A percentile compares a stretch with the other conserved stretches of the same genome.
Evolutionary conservation across 2,888 invertebrate species (phyloP).

Genomic region (Dasypogon diadema): DNA sequence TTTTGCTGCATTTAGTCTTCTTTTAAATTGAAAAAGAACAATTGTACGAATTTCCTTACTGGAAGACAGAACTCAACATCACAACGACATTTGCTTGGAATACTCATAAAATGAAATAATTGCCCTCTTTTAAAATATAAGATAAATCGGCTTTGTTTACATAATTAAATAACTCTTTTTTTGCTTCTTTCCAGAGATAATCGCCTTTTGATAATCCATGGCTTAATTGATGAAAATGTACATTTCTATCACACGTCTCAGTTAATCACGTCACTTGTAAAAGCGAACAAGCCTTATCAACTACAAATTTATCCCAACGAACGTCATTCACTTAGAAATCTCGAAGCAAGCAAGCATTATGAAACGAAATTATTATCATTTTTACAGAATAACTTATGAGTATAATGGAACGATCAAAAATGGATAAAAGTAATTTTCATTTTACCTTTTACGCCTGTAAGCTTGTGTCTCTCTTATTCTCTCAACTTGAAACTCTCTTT

Average conservation of each 20-base stretch:
- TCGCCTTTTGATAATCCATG: constrained; percentile 94
- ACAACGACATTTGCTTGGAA: too few relatives aligned
- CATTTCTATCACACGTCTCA: constrained; percentile 97
- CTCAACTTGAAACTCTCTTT: constrained; percentile 1
- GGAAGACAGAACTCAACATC: too few relatives aligned
- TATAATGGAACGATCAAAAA: constrained; percentile 13
- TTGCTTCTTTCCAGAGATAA: constrained; percentile 74
- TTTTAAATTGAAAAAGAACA: too few relatives aligned
- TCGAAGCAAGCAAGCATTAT: constrained; percentile 96
- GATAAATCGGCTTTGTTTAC: too few relatives aligned
- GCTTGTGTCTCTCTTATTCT: background rate
- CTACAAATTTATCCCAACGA: constrained; percentile 97
- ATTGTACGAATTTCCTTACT: too few relatives aligned
- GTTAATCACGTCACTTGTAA: constrained; percentile 88
- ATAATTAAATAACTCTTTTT: too few relatives aligned
- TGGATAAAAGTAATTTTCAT: background rate
- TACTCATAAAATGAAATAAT: too few relatives aligned
- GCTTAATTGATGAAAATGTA: constrained; percentile 98
- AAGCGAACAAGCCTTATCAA: constrained; percentile 96
- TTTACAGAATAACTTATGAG: constrained; percentile 83
- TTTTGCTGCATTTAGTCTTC: too few relatives aligned
- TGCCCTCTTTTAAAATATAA: too few relatives aligned
- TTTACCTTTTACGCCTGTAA: background rate
- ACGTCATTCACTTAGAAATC: constrained; percentile 92
- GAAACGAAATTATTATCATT: constrained; percentile 95